Evolutionary conservation across 2,797 vertebrate genomes (phyloP), one percentile per base, ranked within the genome.

Genomic region (Atherinosoma microstoma): DNA sequence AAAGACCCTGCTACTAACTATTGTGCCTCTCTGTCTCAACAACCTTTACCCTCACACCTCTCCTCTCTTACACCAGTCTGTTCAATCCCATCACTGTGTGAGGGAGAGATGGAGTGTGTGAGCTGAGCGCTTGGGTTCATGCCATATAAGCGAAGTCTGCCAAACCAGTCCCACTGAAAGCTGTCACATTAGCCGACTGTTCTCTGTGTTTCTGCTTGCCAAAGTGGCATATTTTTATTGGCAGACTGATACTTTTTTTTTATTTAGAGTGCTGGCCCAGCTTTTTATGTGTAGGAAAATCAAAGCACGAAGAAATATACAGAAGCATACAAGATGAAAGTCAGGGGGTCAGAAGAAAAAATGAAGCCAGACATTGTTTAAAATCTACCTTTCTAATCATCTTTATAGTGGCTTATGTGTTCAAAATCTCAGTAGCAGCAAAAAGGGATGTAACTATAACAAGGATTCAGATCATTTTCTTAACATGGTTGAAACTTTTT

Each of bases 221-320:
- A 92, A 91, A 91, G 84, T 88, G 79, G 70, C 79, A 77, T 86
- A 91, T 87, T 93, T 93, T 83, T 87, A 82, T 92, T 92, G 92
- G 90, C 90, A 82, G 72, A 60, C 66, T 57, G 61, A 76, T 80
- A 56, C 58, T 70, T 90, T 84, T 27, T 27, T 27, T 80, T 81
- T 85, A 91, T 90, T 91, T 87, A 75, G 87, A 88, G 81, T 76
- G 79, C 84, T 86, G 80, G 82, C 67, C 65, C 60, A 32, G 79
- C 79, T 88, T 79, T 87, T 81, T 67, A 76, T 80, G 54, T 72
- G 58, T 70, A 84, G 66, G 58, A 59, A 20, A 79, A 74, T 81
- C n/a, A 57, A 68, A 76, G 60, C 59, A 71, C 62, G 60, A 79
- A 72, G 65, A 86, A 74, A 75, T 59, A 75, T 59, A 77, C 73